phyloP scores from a whole-genome alignment of 2,797 vertebrate species.

The Urosaurus nigricauda region DNA sequence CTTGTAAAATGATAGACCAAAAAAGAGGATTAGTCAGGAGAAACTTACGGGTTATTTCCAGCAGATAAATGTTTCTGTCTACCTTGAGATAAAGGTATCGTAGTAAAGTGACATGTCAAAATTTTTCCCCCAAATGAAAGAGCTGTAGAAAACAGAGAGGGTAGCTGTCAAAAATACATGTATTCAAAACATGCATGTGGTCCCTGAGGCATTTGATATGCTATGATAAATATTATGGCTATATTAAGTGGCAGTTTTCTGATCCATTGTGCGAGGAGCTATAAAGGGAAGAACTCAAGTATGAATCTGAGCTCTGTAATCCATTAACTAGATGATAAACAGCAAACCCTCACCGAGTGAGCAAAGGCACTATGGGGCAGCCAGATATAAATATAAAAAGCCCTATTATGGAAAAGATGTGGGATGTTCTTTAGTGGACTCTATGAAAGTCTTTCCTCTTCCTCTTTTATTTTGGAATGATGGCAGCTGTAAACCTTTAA shows the following conservation, averaged over 20 bases:
- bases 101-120: not conserved
- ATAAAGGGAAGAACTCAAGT: not conserved
- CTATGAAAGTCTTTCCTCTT: not conserved
- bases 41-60: rapidly evolving
- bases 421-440: not conserved
- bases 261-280: constrained; percentile 2
- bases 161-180: not conserved
- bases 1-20: rapidly evolving
- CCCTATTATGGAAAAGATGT: not conserved
- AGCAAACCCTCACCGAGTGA: not conserved
- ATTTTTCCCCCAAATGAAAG: not conserved
- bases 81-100: not conserved
- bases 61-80: rapidly evolving
- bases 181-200: not conserved
- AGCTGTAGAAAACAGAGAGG: not conserved
- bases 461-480: not conserved
- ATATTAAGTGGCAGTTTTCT: constrained; percentile 20
- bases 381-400: not conserved
- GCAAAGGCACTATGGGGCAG: not conserved
- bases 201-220: not conserved
- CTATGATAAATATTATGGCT: constrained; percentile 29
- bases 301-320: not conserved
- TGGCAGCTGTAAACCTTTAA: not conserved
- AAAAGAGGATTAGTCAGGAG: not conserved
- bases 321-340: constrained; percentile 5